Conservation (phyloP, 2,797 vertebrate species). For the Paedocypris micromegethes region DNA sequence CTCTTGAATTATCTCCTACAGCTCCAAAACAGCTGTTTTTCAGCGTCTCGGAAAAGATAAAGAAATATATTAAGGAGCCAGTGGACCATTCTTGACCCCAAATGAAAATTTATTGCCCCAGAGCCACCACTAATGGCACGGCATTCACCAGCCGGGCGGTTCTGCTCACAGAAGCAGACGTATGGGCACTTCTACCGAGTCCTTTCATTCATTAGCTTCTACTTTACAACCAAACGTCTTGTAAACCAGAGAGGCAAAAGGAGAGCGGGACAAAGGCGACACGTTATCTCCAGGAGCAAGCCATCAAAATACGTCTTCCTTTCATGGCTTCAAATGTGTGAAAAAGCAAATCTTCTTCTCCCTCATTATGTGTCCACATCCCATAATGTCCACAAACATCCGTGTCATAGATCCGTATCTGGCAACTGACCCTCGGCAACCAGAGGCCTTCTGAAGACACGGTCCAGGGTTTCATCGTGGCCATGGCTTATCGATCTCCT, state of each 20-base stretch:
- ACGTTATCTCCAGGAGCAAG: constrained; percentile 33
- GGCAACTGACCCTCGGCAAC: constrained; percentile 12
- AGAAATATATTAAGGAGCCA: constrained; percentile 72
- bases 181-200: constrained; percentile 53
- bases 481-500: constrained; percentile 64
- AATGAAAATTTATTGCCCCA: constrained; percentile 69
- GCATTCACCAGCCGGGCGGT: constrained; percentile 56
- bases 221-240: constrained; percentile 34
- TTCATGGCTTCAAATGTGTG: constrained; percentile 28
- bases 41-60: constrained; percentile 73
- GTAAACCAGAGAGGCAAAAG: constrained; percentile 36
- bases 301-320: constrained; percentile 33
- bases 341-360: neutral
- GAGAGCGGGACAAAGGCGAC: constrained; percentile 28
- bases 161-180: constrained; percentile 54
- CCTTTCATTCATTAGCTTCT: constrained; percentile 21
- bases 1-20: constrained; percentile 79
- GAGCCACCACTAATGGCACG: constrained; percentile 65
- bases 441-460: constrained; percentile 43
- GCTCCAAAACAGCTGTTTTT: constrained; percentile 77
- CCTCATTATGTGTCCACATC: neutral
- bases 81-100: constrained; percentile 64
- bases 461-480: constrained; percentile 58
- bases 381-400: constrained; percentile 3
- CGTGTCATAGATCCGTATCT: constrained; percentile 16